Percentiles rank a stretch among this genome's conserved stretches.
Conservation (phyloP, 1,140 invertebrate species). For the Ostrea denselamellosa region DNA sequence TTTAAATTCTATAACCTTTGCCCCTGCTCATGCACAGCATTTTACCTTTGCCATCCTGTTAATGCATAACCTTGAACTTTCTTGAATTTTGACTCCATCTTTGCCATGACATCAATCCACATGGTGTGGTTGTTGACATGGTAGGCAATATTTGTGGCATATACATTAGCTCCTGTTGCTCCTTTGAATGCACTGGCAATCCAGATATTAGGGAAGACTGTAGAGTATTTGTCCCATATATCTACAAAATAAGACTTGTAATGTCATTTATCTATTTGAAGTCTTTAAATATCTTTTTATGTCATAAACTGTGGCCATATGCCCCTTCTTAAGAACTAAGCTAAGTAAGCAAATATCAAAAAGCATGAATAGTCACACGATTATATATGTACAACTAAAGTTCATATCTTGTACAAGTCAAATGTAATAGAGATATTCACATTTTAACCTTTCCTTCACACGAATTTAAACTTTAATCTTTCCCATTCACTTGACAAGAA, state of each 20-base stretch:
- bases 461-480: too few species aligned
- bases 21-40: background rate
- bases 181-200: constrained; percentile 94
- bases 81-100: constrained; percentile 63
- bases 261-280: background rate
- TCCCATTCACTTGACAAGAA: too few species aligned
- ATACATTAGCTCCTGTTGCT: constrained; percentile 83
- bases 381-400: background rate
- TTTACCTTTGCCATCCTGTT: constrained; percentile 85
- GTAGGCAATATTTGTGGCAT: constrained; percentile 83
- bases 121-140: constrained; percentile 87
- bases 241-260: constrained; percentile 65
- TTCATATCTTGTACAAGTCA: background rate
- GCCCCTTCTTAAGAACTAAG: too few species aligned
- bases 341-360: too few species aligned
- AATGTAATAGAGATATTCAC: too few species aligned
- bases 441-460: too few species aligned
- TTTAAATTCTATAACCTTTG: too few species aligned
- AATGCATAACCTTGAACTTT: constrained; percentile 83
- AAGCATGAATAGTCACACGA: background rate
- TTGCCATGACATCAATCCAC: constrained; percentile 84
- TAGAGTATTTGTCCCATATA: constrained; percentile 86
- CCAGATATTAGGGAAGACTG: constrained; percentile 93
- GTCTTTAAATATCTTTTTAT: too few species aligned
- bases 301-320: too few species aligned